Conservation (phyloP, 2,797 vertebrate genomes). For the Crenichthys baileyi region DNA sequence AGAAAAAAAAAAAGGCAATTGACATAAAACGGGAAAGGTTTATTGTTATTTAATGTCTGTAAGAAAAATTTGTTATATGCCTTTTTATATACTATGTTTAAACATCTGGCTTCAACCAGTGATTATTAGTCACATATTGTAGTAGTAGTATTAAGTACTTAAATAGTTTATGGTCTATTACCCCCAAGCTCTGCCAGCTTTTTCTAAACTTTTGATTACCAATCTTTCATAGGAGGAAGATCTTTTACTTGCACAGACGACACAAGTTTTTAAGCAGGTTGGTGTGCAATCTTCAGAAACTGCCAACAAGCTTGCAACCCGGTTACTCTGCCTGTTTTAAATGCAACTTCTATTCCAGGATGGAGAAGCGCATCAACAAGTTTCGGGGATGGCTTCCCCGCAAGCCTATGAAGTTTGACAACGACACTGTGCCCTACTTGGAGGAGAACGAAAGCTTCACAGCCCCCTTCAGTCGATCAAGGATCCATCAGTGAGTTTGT, state of each 20-base stretch:
- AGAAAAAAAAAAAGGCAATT: no score
- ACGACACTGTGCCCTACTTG: slow-evolving; percentile 90
- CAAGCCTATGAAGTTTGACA: slow-evolving; percentile 94
- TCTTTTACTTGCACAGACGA: slow-evolving; percentile 91
- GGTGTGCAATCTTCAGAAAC: slow-evolving; percentile 54
- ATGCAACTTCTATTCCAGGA: slow-evolving; percentile 72
- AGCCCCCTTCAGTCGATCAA: slow-evolving; percentile 93
- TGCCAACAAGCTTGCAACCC: background rate
- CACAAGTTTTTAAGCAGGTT: slow-evolving; percentile 96
- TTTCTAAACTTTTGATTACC: background rate
- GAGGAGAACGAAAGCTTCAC: slow-evolving; percentile 96
- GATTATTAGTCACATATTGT: background rate
- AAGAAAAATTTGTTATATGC: background rate
- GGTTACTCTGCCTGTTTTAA: slow-evolving; percentile 2
- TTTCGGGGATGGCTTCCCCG: slow-evolving; percentile 92
- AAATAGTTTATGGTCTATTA: no score
- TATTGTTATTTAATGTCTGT: no score
- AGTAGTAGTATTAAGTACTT: background rate
- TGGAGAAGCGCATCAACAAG: slow-evolving; percentile 94
- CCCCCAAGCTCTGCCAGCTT: background rate
- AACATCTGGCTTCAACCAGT: no score
- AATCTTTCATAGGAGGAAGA: slow-evolving; percentile 87
- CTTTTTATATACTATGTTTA: background rate
- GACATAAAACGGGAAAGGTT: background rate
- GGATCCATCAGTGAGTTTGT: slow-evolving; percentile 92